Conservation (phyloP, 2,888 invertebrate species). For the Aelia acuminata region DNA sequence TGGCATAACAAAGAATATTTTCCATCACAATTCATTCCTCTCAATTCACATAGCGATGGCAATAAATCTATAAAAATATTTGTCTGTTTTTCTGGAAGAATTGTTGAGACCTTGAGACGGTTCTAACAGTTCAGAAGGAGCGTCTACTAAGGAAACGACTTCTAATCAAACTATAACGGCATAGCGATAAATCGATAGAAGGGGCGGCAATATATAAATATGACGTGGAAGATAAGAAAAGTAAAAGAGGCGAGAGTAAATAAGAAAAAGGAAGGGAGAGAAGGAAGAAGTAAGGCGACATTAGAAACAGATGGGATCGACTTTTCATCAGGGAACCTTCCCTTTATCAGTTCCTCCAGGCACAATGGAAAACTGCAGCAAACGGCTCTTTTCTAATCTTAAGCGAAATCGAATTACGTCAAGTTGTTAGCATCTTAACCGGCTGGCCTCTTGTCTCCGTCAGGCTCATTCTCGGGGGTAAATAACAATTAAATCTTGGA, state of each 20-base stretch:
- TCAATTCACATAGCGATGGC: not conserved
- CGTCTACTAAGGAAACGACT: not conserved
- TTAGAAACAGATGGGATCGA: slow-evolving; percentile 47
- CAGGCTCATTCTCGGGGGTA: not conserved
- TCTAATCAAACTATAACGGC: slow-evolving; percentile 16
- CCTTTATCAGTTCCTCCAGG: not conserved
- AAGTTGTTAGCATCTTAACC: slow-evolving; percentile 11
- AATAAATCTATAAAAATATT: not conserved
- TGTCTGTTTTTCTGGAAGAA: not conserved
- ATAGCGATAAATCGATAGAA: not conserved
- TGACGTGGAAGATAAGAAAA: slow-evolving; percentile 9
- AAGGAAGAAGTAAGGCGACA: not conserved
- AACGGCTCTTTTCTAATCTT: slow-evolving; percentile 37
- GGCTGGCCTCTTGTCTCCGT: not conserved
- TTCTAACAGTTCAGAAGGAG: not conserved
- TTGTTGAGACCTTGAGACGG: not conserved
- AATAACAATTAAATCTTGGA: not conserved
- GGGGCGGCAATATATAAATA: slow-evolving; percentile 14
- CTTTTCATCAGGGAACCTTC: slow-evolving; percentile 33
- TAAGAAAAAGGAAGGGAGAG: not conserved
- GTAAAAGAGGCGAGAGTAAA: slow-evolving; percentile 30
- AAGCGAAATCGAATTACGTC: slow-evolving; percentile 52
- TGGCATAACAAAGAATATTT: too few relatives aligned
- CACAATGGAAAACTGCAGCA: slow-evolving; percentile 37
- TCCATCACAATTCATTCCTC: not conserved